Conservation (phyloP, 2,113 vertebrate species). For the Steatornis caripensis region DNA sequence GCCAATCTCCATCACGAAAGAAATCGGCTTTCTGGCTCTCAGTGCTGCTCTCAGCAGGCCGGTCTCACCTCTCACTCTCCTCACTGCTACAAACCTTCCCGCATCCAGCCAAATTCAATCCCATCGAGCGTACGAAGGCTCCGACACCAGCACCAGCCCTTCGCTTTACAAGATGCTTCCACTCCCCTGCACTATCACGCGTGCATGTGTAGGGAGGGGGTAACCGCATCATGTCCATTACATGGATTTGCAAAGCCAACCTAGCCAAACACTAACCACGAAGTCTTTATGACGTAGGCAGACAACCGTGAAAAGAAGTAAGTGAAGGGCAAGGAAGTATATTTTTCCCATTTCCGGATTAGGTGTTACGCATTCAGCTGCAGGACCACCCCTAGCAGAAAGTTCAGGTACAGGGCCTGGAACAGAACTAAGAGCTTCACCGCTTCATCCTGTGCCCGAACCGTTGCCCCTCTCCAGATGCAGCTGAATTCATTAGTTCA, state of each 20-base stretch:
- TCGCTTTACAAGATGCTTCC: not conserved
- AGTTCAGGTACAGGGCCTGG: not conserved
- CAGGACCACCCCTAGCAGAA: not conserved
- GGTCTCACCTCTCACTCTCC: not conserved
- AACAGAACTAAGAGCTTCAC: not conserved
- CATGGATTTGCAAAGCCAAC: not conserved
- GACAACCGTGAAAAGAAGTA: not conserved
- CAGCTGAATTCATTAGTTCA: not conserved
- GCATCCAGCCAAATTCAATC: not conserved
- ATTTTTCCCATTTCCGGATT: not conserved
- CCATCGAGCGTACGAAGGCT: fast-evolving
- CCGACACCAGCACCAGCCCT: no score
- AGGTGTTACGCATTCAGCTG: not conserved
- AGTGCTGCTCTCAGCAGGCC: not conserved
- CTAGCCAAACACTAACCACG: not conserved
- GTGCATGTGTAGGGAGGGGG: fast-evolving
- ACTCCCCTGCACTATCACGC: fast-evolving
- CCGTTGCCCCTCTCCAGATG: not conserved
- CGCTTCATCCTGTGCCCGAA: not conserved
- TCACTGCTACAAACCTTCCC: not conserved
- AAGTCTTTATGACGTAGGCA: not conserved
- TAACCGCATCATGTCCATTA: not conserved
- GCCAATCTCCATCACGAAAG: not conserved
- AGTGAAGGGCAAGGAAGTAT: not conserved
- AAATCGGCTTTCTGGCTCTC: not conserved